phyloP scores from a whole-genome alignment of 2,797 vertebrate genomes.

The Knipowitschia caucasica region DNA sequence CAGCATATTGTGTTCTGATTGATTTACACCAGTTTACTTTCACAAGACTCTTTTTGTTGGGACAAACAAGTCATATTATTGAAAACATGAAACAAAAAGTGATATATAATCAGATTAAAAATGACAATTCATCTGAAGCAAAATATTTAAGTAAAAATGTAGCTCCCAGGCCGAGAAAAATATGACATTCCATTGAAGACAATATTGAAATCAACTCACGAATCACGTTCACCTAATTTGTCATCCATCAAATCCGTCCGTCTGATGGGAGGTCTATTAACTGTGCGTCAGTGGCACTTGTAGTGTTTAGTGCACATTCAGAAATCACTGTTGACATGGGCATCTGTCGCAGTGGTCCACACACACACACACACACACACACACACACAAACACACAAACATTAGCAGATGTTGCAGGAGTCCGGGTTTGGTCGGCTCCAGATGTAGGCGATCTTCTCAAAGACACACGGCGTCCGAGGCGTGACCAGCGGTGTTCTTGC shows the following conservation, averaged over 20 bases:
- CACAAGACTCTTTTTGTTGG: too few relatives aligned
- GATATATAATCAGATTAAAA: too few relatives aligned
- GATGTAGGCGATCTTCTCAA: slow-evolving; percentile 38
- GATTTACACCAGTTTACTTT: too few relatives aligned
- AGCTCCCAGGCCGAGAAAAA: background rate
- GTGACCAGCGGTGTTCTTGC: slow-evolving; percentile 57
- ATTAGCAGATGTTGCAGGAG: slow-evolving; percentile 43
- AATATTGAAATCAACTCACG: background rate
- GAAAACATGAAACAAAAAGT: too few relatives aligned
- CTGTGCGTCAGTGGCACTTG: slow-evolving; percentile 18
- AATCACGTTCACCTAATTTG: slow-evolving; percentile 24
- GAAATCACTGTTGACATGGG: slow-evolving; percentile 47
- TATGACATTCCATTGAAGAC: background rate
- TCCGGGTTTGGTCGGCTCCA: slow-evolving; percentile 16
- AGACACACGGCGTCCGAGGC: slow-evolving; percentile 34
- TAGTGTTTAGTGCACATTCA: slow-evolving; percentile 36
- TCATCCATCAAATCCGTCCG: slow-evolving; percentile 26
- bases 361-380: too few relatives aligned
- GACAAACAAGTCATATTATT: too few relatives aligned
- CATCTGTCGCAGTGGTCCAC: slow-evolving; percentile 44
- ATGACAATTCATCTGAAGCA: too few relatives aligned
- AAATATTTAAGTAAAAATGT: too few relatives aligned
- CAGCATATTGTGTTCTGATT: too few relatives aligned
- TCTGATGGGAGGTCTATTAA: slow-evolving; percentile 43
- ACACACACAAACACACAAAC: slow-evolving; percentile 10